Conservation (phyloP, 92 coral and sea anemone species). For the Montipora capitata region DNA sequence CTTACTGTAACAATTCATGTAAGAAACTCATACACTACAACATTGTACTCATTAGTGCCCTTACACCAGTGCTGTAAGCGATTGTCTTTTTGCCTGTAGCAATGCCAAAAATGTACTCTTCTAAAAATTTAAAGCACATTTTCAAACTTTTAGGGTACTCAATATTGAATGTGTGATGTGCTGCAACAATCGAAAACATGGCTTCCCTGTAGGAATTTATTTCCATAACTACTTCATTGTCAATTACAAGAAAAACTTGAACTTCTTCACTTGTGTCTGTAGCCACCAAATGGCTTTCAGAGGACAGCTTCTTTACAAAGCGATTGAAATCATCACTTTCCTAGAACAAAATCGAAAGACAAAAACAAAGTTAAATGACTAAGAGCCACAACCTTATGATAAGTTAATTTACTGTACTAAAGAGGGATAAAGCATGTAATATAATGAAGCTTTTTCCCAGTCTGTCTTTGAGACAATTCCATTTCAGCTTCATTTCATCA, state of each 20-base stretch:
- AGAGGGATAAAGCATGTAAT: no score
- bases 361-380: no score
- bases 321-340: no score
- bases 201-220: not conserved
- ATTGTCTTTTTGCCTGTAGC: not conserved
- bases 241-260: not conserved
- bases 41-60: no score
- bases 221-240: not conserved
- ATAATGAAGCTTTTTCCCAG: no score
- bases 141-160: conserved; percentile 2
- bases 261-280: not conserved
- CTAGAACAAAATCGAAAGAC: no score
- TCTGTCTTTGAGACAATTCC: no score
- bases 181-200: not conserved
- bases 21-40: no score
- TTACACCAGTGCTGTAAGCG: not conserved
- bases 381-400: no score
- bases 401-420: no score
- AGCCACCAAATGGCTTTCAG: not conserved
- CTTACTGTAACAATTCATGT: no score
- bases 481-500: no score
- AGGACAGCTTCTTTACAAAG: not conserved
- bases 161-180: not conserved
- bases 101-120: conserved; percentile 1
- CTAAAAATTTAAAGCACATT: not conserved